phyloP scores from a whole-genome alignment of 2,888 invertebrate genomes.

The Tinea semifulvella region DNA sequence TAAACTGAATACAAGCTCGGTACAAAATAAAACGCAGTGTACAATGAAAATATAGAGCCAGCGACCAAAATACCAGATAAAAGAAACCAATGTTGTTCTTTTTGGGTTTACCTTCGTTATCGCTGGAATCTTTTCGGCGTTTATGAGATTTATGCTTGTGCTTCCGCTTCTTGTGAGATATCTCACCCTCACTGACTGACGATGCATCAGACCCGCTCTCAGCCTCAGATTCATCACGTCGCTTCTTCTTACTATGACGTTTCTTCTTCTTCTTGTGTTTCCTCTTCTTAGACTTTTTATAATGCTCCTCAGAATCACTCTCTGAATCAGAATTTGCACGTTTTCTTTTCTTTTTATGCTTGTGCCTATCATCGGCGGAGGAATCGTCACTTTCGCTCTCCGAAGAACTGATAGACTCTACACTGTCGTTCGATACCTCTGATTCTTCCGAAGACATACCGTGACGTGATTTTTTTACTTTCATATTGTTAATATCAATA shows the following conservation, averaged over 20 bases:
- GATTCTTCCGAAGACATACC: slow-evolving; percentile 52
- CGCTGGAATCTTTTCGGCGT: slow-evolving; percentile 23
- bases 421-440: slow-evolving; percentile 45
- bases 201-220: slow-evolving; percentile 37
- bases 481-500: slow-evolving; percentile 40
- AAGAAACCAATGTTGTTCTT: too few species aligned
- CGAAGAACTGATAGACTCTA: slow-evolving; percentile 46
- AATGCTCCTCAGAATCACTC: slow-evolving; percentile 45
- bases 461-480: slow-evolving; percentile 47
- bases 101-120: slow-evolving; percentile 20
- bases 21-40: too few species aligned
- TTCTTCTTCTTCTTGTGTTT: slow-evolving; percentile 64
- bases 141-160: slow-evolving; percentile 42
- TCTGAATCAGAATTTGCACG: slow-evolving; percentile 53
- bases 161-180: slow-evolving; percentile 48
- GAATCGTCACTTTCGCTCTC: slow-evolving; percentile 54
- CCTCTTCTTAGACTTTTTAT: slow-evolving; percentile 48
- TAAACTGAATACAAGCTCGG: too few species aligned
- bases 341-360: slow-evolving; percentile 47
- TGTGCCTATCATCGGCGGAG: slow-evolving; percentile 43
- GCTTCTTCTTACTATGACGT: slow-evolving; percentile 56
- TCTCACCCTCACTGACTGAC: slow-evolving; percentile 48
- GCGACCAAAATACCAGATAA: too few species aligned
- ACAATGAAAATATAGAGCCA: too few species aligned
- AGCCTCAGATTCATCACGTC: slow-evolving; percentile 39